Evolutionary conservation across 1,140 invertebrate species (phyloP).

Genomic region (Anadara kagoshimensis): DNA sequence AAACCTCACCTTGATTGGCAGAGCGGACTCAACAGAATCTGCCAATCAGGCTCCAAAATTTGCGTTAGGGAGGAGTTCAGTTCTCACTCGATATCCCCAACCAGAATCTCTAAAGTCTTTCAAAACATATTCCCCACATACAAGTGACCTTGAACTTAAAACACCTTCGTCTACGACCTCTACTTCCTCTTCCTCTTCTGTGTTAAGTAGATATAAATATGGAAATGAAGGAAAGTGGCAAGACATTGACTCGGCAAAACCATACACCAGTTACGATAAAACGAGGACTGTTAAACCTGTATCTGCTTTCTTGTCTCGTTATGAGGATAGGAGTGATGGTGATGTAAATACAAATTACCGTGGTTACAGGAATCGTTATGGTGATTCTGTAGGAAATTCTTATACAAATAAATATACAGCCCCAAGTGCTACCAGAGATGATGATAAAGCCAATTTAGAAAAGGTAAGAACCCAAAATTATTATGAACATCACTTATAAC

Average conservation of each 20-base stretch:
- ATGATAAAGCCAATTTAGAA: background rate
- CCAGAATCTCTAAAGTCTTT: conserved; percentile 32
- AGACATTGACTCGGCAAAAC: background rate
- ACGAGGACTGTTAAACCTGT: background rate
- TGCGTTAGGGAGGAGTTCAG: conserved; percentile 10
- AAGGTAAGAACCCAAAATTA: too few species aligned
- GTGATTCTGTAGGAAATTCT: background rate
- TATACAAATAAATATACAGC: background rate
- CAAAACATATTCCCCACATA: conserved; percentile 31
- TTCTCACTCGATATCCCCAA: conserved; percentile 1
- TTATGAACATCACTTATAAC: too few species aligned
- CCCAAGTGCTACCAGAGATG: background rate
- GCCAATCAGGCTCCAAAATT: conserved; percentile 30
- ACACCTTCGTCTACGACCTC: conserved; percentile 14
- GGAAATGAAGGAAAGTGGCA: background rate
- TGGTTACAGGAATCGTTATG: background rate
- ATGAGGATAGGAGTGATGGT: conserved; percentile 15
- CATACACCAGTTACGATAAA: background rate
- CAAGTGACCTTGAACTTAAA: conserved; percentile 30
- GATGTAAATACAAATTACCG: conserved; percentile 7
- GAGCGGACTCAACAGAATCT: conserved; percentile 53
- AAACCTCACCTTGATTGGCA: conserved; percentile 68
- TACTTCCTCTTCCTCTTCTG: conserved; percentile 13
- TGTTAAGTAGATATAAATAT: conserved; percentile 21
- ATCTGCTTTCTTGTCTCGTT: conserved; percentile 15